Evolutionary conservation across 1,140 invertebrate genomes (phyloP).

Genomic region (Frieseomelitta varia): DNA sequence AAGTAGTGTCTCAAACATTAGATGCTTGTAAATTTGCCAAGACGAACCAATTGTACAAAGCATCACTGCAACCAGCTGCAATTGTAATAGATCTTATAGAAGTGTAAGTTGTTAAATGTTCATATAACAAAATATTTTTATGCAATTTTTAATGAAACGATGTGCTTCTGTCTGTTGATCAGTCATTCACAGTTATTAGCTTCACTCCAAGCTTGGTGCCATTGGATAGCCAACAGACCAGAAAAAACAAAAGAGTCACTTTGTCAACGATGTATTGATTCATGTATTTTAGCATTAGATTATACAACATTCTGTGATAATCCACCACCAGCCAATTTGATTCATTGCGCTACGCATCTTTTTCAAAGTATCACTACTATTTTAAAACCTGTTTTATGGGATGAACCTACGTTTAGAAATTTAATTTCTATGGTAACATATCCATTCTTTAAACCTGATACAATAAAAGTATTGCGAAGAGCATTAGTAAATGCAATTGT

Average conservation of each 20-base stretch:
- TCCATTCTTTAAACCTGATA: slow-evolving; percentile 79
- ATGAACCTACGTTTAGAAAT: slow-evolving; percentile 80
- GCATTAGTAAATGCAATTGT: slow-evolving; percentile 77
- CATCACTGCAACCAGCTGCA: slow-evolving; percentile 73
- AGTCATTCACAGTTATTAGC: slow-evolving; percentile 88
- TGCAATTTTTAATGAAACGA: not conserved
- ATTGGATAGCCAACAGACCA: slow-evolving; percentile 83
- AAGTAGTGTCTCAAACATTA: slow-evolving; percentile 74
- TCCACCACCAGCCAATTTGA: slow-evolving; percentile 81
- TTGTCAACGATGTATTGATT: slow-evolving; percentile 73
- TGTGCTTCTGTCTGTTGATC: slow-evolving; percentile 16
- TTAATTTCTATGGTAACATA: slow-evolving; percentile 79
- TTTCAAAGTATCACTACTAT: slow-evolving; percentile 84
- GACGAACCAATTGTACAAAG: slow-evolving; percentile 73
- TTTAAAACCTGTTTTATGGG: slow-evolving; percentile 83
- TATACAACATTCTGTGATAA: slow-evolving; percentile 61
- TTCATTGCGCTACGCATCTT: slow-evolving; percentile 84
- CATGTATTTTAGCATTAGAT: slow-evolving; percentile 73
- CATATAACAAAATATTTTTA: slow-evolving; percentile 8
- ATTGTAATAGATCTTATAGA: slow-evolving; percentile 78
- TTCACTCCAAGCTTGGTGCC: slow-evolving; percentile 86
- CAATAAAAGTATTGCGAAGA: slow-evolving; percentile 74
- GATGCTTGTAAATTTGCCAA: slow-evolving; percentile 78
- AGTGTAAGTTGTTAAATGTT: slow-evolving; percentile 79
- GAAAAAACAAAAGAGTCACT: slow-evolving; percentile 74